phyloP scores from a whole-genome alignment of 2,888 invertebrate genomes.

The Aphrophora alni region DNA sequence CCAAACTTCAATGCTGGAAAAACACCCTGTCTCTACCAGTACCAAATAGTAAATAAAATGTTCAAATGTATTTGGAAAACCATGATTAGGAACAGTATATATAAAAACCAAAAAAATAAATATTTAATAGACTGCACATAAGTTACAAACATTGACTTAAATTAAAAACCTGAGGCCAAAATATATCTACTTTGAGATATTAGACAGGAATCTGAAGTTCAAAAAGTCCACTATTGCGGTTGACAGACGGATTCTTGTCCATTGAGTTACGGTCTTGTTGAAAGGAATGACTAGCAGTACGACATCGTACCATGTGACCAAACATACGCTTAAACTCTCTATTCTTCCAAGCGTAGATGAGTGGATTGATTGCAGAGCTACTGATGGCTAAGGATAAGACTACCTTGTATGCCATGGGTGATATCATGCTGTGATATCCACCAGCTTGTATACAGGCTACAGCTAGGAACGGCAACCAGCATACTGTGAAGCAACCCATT shows the following conservation, averaged over 20 bases:
- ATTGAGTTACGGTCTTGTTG: constrained; percentile 33
- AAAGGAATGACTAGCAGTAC: constrained; percentile 36
- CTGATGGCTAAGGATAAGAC: constrained; percentile 77
- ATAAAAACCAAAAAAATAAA: background rate
- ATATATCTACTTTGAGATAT: background rate
- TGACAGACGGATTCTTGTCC: constrained; percentile 13
- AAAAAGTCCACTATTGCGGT: constrained; percentile 28
- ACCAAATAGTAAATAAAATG: too few relatives aligned
- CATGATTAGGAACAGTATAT: too few relatives aligned
- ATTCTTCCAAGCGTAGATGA: constrained; percentile 88
- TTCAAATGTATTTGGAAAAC: too few relatives aligned
- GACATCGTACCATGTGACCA: constrained; percentile 56
- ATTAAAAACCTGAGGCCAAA: background rate
- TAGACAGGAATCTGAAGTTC: background rate
- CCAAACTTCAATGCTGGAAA: too few relatives aligned
- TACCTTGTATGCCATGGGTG: constrained; percentile 64
- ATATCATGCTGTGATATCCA: constrained; percentile 56
- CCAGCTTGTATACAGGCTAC: constrained; percentile 63
- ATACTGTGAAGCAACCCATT: constrained; percentile 79
- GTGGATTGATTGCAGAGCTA: constrained; percentile 81
- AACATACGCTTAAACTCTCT: constrained; percentile 77
- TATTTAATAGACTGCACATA: background rate
- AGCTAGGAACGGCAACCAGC: constrained; percentile 81
- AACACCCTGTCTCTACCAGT: too few relatives aligned
- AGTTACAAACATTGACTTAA: background rate